Percentiles rank a stretch among this genome's conserved stretches.
These are phyloP conservation scores for Acanthopleura granulata DNA, from an alignment of 2,888 invertebrate species.

Conservation along the genomic window DNA sequence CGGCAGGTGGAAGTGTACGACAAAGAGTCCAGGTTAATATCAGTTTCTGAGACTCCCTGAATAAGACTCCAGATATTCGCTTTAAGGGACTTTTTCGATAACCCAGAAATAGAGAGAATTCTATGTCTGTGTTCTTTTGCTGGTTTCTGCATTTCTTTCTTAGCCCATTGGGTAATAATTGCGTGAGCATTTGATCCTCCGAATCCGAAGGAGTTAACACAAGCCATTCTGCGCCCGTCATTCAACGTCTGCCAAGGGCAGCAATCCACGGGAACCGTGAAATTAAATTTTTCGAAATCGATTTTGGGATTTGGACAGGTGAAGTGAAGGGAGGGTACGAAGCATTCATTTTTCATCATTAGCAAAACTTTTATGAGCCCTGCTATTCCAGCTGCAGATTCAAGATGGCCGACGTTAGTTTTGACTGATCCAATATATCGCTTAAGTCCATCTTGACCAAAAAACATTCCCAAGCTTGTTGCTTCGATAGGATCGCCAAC, in stretches of 20 bases:
- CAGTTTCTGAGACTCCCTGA: not conserved
- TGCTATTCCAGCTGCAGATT: conserved; percentile 50
- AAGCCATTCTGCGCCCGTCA: conserved; percentile 32
- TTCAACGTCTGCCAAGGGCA: conserved; percentile 25
- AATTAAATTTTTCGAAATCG: conserved; percentile 35
- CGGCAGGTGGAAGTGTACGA: conserved; percentile 36
- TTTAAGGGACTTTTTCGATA: conserved; percentile 16
- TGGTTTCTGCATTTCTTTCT: not conserved
- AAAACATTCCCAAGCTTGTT: conserved; percentile 35
- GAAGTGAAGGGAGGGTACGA: conserved; percentile 46
- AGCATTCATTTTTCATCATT: conserved; percentile 48
- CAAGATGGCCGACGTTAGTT: conserved; percentile 51
- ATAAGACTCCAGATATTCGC: conserved; percentile 10
- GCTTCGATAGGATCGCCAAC: conserved; percentile 47
- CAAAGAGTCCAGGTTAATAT: too few relatives aligned
- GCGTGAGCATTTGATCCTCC: conserved; percentile 58
- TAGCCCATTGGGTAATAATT: too few relatives aligned
- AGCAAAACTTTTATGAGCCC: conserved; percentile 50
- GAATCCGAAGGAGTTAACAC: conserved; percentile 54
- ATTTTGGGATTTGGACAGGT: conserved; percentile 43
- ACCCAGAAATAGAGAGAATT: conserved; percentile 32
- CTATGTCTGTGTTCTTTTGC: not conserved
- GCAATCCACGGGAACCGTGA: conserved; percentile 36
- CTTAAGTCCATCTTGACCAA: conserved; percentile 20
- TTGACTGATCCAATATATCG: conserved; percentile 50